Base-by-base conservation (phyloP, 2,113 vertebrate genomes). In the Ictalurus furcatus region DNA sequence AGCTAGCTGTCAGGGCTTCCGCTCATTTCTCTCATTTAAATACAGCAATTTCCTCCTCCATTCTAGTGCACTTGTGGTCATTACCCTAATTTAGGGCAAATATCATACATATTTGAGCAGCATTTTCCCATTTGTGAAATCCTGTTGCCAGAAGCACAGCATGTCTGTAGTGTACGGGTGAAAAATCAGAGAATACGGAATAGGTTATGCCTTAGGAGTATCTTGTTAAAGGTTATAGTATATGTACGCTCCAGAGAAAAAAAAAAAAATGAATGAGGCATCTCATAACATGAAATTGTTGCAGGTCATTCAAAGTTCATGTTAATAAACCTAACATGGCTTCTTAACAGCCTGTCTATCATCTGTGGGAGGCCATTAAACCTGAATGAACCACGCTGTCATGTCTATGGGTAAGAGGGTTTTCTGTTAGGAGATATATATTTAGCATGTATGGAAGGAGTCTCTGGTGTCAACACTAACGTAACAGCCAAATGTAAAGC, bases 1-100 rank as follows among this genome's bases (percentile, higher is more conserved):
- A 61, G 56, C 54, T 56, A 16, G 54, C 54, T 34, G 61, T 65
- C 37, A 65, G 59, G 13, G 37, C 67, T 6, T 65, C 54, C n/a
- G 23, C 79, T 37, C 78, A 30, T 3, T 4, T 80, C 54, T 56
- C 2, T 52, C 58, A 76, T 84, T 82, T 11, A 48, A 63, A 23
- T 14, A n/a, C 37, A 92, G 89, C 80, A 81, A 92, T 88, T 85
- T 79, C n/a, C 40, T 79, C 17, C 16, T 17, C 19, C 28, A 12
- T 44, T 34, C 59, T 65, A 11, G 16, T 87, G 74, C 28, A n/a
- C 37, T 34, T 48, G 11, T 71, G 84, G 67, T 59, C 80, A 81
- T 73, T 80, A 85, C 48, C 61, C 48, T 37, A 40, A 79, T 56
- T 67, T 85, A 58, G 71, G 37, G 34, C 59, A 85, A 80, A 89